Evolutionary conservation across 2,888 invertebrate genomes (phyloP).

Genomic region (Luperina nickerlii): DNA sequence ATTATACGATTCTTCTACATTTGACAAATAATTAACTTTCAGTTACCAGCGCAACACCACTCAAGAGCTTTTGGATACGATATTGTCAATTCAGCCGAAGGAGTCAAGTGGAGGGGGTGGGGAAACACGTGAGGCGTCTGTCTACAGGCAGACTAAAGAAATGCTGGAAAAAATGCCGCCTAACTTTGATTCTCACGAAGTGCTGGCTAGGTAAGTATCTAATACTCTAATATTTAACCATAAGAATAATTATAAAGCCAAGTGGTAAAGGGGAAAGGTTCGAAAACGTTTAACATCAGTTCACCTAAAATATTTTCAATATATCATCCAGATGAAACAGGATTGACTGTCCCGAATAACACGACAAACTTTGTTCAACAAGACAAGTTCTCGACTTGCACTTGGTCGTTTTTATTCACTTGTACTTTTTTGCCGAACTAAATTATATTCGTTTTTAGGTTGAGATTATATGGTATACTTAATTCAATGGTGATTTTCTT

Average conservation of each 20-base stretch:
- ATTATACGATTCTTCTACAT: not conserved
- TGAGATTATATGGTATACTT: slow-evolving; percentile 92
- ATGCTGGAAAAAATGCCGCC: slow-evolving; percentile 95
- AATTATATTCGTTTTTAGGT: slow-evolving; percentile 78
- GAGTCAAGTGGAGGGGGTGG: slow-evolving; percentile 94
- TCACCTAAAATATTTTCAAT: not conserved
- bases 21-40: slow-evolving; percentile 35
- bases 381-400: not conserved
- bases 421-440: not conserved
- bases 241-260: not conserved
- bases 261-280: not conserved
- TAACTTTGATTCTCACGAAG: slow-evolving; percentile 94
- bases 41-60: slow-evolving; percentile 95
- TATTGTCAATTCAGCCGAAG: slow-evolving; percentile 96
- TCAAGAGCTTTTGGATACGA: slow-evolving; percentile 93
- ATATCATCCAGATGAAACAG: not conserved
- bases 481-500: slow-evolving; percentile 96
- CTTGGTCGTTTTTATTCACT: not conserved
- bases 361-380: not conserved
- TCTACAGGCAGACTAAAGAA: slow-evolving; percentile 92
- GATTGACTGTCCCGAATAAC: too few species aligned
- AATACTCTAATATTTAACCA: not conserved
- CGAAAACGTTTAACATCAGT: not conserved
- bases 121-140: slow-evolving; percentile 95
- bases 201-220: slow-evolving; percentile 91